Conservation (phyloP, 2,113 vertebrate species). For the Ailuropoda melanoleuca region DNA sequence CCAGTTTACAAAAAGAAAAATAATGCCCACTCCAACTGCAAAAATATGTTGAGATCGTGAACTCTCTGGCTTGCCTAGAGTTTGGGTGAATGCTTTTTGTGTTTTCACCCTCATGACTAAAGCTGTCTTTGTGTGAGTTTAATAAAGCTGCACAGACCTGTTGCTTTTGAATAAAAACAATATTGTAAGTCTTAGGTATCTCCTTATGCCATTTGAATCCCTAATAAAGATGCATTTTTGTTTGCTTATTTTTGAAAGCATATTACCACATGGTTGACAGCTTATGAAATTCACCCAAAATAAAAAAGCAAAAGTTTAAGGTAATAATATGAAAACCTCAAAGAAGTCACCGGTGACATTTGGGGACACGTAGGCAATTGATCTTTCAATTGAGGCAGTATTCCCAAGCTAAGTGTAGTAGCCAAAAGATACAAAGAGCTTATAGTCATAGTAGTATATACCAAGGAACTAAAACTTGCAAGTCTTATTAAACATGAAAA, state of each 20-base stretch:
- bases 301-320: conserved; percentile 58
- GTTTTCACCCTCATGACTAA: neutral
- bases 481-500: conserved; percentile 89
- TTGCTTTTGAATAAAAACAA: neutral
- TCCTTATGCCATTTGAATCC: neutral
- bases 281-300: conserved; percentile 31
- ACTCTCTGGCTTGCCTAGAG: neutral
- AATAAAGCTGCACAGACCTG: neutral
- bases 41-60: neutral
- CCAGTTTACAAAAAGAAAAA: neutral
- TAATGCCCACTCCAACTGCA: neutral
- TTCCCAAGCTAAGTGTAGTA: conserved; percentile 25
- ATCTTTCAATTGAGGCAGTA: conserved; percentile 1
- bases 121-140: neutral
- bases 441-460: conserved; percentile 63
- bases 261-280: neutral
- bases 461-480: conserved; percentile 69
- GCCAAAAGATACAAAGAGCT: conserved; percentile 63
- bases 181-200: neutral
- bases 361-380: neutral
- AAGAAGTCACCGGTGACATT: conserved; percentile 37
- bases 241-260: conserved; percentile 19
- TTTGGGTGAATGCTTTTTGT: neutral
- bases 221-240: conserved; percentile 1
- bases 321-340: neutral